Conservation (phyloP, 2,888 invertebrate genomes). For the Sinotaia quadrata region DNA sequence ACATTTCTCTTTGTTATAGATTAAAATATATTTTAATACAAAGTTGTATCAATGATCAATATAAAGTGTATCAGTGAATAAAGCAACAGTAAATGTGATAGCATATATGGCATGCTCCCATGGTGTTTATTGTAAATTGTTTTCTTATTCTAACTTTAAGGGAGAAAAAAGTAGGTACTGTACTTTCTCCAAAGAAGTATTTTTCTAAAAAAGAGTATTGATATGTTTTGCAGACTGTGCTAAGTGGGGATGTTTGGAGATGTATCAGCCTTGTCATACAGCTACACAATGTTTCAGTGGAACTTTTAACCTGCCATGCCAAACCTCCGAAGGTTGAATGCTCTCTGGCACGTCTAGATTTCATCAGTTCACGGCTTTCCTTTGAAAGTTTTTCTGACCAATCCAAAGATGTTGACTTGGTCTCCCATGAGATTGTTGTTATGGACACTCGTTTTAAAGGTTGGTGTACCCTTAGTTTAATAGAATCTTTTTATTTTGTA, state of each 20-base stretch:
- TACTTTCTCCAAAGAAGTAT: too few relatives aligned
- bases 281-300: slow-evolving; percentile 88
- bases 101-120: too few relatives aligned
- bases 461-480: slow-evolving; percentile 48
- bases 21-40: too few relatives aligned
- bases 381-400: slow-evolving; percentile 90
- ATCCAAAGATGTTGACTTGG: slow-evolving; percentile 91
- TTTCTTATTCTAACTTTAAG: too few relatives aligned
- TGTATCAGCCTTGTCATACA: slow-evolving; percentile 86
- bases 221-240: slow-evolving; percentile 61
- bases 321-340: slow-evolving; percentile 45
- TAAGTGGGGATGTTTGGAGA: slow-evolving; percentile 79
- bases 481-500: too few relatives aligned
- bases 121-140: too few relatives aligned
- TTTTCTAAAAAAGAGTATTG: too few relatives aligned
- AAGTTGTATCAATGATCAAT: too few relatives aligned
- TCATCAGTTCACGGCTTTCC: slow-evolving; percentile 89
- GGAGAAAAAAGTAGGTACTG: too few relatives aligned
- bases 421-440: slow-evolving; percentile 90
- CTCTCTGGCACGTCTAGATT: slow-evolving; percentile 87
- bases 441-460: slow-evolving; percentile 81
- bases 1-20: too few relatives aligned
- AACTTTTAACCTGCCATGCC: slow-evolving; percentile 73
- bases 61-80: too few relatives aligned
- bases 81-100: too few relatives aligned